Conservation (phyloP, 2,797 vertebrate genomes). For the Myoxocephalus aenaeus region DNA sequence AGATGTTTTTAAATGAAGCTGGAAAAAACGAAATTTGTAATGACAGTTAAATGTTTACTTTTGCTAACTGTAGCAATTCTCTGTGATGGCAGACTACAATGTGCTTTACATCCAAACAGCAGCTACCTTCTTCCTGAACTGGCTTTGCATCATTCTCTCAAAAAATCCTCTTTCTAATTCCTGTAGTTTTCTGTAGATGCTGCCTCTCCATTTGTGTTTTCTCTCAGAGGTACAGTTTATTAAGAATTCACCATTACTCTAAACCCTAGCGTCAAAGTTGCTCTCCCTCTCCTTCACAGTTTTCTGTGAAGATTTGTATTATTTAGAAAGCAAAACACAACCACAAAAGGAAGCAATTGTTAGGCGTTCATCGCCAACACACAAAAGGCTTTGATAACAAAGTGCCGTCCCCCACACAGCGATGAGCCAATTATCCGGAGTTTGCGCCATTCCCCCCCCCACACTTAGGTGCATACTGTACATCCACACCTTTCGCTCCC, state of each 20-base stretch:
- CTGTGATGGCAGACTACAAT: slow-evolving; percentile 13
- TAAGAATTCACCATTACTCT: slow-evolving; percentile 51
- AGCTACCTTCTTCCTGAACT: slow-evolving; percentile 14
- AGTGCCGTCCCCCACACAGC: slow-evolving; percentile 8
- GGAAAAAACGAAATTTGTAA: slow-evolving; percentile 5
- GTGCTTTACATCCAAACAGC: slow-evolving; percentile 33
- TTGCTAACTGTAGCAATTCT: slow-evolving; percentile 10
- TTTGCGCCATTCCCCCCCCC: slow-evolving; percentile 34
- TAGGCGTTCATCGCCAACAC: slow-evolving; percentile 15
- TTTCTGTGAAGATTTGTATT: slow-evolving; percentile 54
- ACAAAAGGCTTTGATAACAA: slow-evolving; percentile 48
- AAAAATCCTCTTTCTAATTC: slow-evolving; percentile 29
- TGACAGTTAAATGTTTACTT: slow-evolving; percentile 50
- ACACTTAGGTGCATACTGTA: slow-evolving; percentile 23
- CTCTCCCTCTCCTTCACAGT: slow-evolving; percentile 30
- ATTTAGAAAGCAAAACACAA: slow-evolving; percentile 55
- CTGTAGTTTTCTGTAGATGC: slow-evolving; percentile 31
- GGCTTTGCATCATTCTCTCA: slow-evolving; percentile 38
- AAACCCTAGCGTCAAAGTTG: slow-evolving; percentile 35
- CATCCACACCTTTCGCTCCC: neutral
- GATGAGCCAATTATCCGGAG: slow-evolving; percentile 46
- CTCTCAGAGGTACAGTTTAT: slow-evolving; percentile 41
- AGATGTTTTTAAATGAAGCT: neutral
- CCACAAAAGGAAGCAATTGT: slow-evolving; percentile 34
- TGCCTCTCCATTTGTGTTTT: slow-evolving; percentile 27